These are phyloP conservation scores for Gastrophysa polygoni DNA, from an alignment of 2,888 invertebrate genomes.

Conservation along the genomic window DNA sequence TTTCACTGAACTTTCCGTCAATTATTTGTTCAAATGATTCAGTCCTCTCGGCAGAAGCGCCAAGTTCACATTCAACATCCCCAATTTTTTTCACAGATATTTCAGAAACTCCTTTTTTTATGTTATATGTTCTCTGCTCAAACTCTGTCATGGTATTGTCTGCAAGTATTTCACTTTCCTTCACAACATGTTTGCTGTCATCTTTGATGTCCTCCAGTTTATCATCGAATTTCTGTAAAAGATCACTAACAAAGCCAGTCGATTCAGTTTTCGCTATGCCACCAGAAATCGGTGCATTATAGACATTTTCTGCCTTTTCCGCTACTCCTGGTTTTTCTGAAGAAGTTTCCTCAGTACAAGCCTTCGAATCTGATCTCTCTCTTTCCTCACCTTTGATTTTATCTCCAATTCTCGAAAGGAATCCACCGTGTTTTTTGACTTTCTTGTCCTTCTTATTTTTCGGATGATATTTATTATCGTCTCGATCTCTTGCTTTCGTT, in stretches of 20 bases:
- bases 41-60: slow-evolving; percentile 6
- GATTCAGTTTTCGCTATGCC: slow-evolving; percentile 16
- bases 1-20: slow-evolving; percentile 43
- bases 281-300: not conserved
- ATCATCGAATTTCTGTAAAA: slow-evolving; percentile 41
- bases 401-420: slow-evolving; percentile 34
- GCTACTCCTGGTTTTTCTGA: slow-evolving; percentile 13
- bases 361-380: not conserved
- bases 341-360: not conserved
- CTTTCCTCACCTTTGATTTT: slow-evolving; percentile 25
- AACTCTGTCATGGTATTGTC: slow-evolving; percentile 14
- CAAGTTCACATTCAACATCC: slow-evolving; percentile 9
- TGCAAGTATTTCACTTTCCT: not conserved
- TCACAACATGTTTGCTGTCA: slow-evolving; percentile 2
- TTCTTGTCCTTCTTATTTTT: slow-evolving; percentile 34
- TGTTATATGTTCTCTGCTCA: slow-evolving; percentile 23
- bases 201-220: slow-evolving; percentile 39
- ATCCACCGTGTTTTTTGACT: slow-evolving; percentile 29
- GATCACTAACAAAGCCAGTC: slow-evolving; percentile 37
- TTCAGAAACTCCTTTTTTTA: slow-evolving; percentile 19
- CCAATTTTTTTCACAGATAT: slow-evolving; percentile 7
- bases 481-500: too few species aligned
- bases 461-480: too few species aligned
- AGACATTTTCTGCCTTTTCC: not conserved
- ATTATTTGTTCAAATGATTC: slow-evolving; percentile 43